These are phyloP conservation scores for Lycaena phlaeas DNA, from an alignment of 2,888 invertebrate species.

Conservation along the genomic window DNA sequence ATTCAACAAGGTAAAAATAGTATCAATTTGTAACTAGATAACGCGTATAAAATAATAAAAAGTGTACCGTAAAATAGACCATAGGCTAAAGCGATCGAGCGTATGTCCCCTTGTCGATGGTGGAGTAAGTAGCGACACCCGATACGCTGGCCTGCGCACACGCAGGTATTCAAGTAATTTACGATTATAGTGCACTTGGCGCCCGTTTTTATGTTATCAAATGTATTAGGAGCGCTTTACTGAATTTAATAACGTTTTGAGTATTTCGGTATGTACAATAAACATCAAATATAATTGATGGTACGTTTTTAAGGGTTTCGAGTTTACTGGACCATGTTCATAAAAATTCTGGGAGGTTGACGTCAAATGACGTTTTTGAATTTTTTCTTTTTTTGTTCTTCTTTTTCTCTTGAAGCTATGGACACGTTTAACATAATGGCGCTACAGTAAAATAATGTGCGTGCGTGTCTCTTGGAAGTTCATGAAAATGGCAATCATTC, in stretches of 20 bases:
- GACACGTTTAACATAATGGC: too few species aligned
- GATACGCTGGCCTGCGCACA: conserved; percentile 30
- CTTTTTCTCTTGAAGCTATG: neutral
- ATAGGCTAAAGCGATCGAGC: too few species aligned
- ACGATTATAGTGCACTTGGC: conserved; percentile 32
- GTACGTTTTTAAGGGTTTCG: neutral
- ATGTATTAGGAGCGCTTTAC: conserved; percentile 32
- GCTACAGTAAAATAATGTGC: too few species aligned
- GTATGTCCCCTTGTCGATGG: too few species aligned
- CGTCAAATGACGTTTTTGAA: neutral
- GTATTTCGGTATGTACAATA: neutral
- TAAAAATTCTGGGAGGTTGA: neutral
- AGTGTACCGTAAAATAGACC: too few species aligned
- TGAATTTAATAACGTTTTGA: conserved; percentile 11
- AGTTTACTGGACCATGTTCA: neutral
- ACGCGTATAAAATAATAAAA: too few species aligned
- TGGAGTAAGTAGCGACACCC: conserved; percentile 36
- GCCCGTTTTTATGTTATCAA: conserved; percentile 37
- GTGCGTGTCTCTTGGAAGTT: too few species aligned
- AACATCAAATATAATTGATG: neutral
- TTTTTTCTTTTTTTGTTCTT: neutral
- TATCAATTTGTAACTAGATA: conserved; percentile 17
- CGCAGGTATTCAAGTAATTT: conserved; percentile 40
- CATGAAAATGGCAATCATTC: too few species aligned
- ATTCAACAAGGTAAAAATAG: conserved; percentile 18